Base-by-base conservation (phyloP, 2,797 vertebrate genomes). In the Arrhamphus sclerolepis region DNA sequence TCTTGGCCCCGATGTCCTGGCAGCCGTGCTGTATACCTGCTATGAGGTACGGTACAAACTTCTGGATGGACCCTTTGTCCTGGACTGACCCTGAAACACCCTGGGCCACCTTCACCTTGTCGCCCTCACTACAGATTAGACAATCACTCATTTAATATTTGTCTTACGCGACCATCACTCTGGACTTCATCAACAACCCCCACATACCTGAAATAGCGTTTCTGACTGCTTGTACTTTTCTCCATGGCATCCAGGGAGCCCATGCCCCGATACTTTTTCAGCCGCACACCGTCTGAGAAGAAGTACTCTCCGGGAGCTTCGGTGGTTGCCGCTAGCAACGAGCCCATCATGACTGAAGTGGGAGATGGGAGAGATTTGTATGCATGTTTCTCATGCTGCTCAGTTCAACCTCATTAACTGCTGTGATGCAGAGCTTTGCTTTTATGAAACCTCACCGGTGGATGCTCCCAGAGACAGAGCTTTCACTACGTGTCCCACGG, bases 251-350 rank as follows among this genome's bases (percentile, higher is more conserved):
- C 96, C 70, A 96, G 80, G 0, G 96, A 97, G 56, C 96, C 96
- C 96, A 98, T 97, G 1, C 96, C 96, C 0, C 96, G 93, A 79
- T 97, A 97, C 82, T 98, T 97, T 86, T 98, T 97, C 51, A 98
- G 93, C 72, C 96, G 89, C 16, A 97, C 96, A 0, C 96, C 96
- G 0, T 98, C 96, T 0, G 96, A 96, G 89, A 97, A 98, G 87
- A 96, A 98, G 78, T 98, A 97, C 83, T 98, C 96, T 0, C 96
- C 96, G 0, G 96, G 96, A 0, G 96, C 95, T 80, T 98, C 96
- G 0, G 94, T 96, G 77, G 96, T 97, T 43, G 96, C 96, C 0
- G 96, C 96, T 53, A 98, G 89, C 89, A 98, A 87, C 6, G 96
- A 98, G 59, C 96, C 96, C 96, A 98, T 97, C 96, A 98, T 98